Evolutionary conservation across 2,113 vertebrate species (phyloP), one percentile per base, ranked within the genome.

Genomic region (Patagioenas fasciata): DNA sequence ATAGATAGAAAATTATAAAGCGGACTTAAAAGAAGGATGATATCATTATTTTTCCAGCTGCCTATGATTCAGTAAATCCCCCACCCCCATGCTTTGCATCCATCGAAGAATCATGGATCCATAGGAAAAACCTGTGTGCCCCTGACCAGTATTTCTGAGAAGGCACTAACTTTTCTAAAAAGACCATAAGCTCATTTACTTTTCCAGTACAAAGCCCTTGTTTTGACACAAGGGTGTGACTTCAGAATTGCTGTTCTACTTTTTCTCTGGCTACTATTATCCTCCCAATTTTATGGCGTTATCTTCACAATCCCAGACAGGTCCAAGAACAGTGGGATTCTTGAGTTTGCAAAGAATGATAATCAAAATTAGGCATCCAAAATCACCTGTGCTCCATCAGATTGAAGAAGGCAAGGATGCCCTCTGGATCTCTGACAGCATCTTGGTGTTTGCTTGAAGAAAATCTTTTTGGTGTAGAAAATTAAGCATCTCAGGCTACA

Each of bases 341-440:
- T 20, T 42, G 75, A 4, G 4, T 77, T 88, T 61, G n/a, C n/a
- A 51, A 14, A 70, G 54, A 48, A 28, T 57, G 14, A 14, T 69
- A 7, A 42, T 57, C 17, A 50, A 57, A 53, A 57, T 65, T 4
- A 34, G 32, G 16, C 38, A 61, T 29, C 26, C 72, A 11, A 61
- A 57, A 32, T 31, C 48, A 79, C 5, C 19, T 51, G 1, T 28
- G 9, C 5, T 69, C 25, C 0, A 0, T 50, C 40, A 20, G 50
- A 38, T 16, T 65, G 78, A 47, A 77, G 44, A 32, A 56, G 21
- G 16, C 2, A 7, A 53, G 28, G 6, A 2, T n/a, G 25, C 28
- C 23, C 26, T 24, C 3, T 9, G 58, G 32, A 57, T 66, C 34
- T 83, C 40, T 83, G 72, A 15, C 12, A n/a, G 32, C n/a, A 14